These are phyloP conservation scores for Corythornis leucogaster DNA, from an alignment of 2,797 vertebrate species.

Conservation along the genomic window DNA sequence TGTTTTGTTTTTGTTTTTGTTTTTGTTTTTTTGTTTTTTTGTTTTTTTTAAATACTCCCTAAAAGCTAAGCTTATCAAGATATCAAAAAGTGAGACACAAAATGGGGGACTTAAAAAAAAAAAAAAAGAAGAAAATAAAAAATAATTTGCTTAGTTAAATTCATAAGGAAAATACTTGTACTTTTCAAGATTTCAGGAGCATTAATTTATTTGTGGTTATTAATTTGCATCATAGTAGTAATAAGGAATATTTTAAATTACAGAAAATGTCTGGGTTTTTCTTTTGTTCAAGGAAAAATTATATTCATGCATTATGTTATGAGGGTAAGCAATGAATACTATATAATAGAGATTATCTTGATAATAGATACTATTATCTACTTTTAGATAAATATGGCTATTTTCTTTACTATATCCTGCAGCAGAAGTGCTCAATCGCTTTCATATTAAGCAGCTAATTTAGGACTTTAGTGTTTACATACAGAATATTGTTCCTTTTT, in stretches of 20 bases:
- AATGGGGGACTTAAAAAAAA: background rate
- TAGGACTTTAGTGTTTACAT: background rate
- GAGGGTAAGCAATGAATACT: background rate
- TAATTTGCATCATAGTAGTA: background rate
- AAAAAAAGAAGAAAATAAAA: accelerated
- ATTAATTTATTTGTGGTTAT: background rate
- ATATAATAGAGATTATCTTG: background rate
- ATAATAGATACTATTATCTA: background rate
- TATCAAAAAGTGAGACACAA: accelerated
- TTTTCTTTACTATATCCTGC: background rate
- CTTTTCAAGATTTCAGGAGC: background rate
- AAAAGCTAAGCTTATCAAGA: background rate
- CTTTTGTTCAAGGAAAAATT: background rate
- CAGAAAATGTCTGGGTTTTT: background rate
- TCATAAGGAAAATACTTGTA: background rate
- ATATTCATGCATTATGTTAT: background rate
- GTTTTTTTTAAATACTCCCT: no score
- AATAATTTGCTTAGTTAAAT: background rate
- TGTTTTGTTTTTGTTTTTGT: no score
- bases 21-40: no score
- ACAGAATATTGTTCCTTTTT: background rate
- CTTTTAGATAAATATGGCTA: background rate
- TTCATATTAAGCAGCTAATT: background rate
- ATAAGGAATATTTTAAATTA: background rate
- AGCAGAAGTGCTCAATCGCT: background rate